Evolutionary conservation across 2,888 invertebrate species (phyloP), one percentile per base, ranked within the genome.

Genomic region (Pristionchus entomophagus): DNA sequence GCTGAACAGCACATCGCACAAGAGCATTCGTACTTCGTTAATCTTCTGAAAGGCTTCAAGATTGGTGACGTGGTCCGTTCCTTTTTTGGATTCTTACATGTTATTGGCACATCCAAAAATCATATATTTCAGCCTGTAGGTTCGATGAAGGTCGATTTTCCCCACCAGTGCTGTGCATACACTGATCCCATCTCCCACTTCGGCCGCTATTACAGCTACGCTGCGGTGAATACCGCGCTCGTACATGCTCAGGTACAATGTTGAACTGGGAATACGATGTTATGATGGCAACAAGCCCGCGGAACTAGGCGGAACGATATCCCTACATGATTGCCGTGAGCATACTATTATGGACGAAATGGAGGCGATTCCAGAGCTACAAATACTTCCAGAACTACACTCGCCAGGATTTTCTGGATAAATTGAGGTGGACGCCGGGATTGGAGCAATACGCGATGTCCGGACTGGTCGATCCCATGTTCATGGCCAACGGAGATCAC

Each of bases 211-310:
- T 51, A 80, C 22, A 41, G 41, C 6, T 80, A 80, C 32, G 78
- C 49, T 29, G 51, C 49, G 5, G 41, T 59, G 17, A 82, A 59
- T 22, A 82, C 49, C 5, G 59, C 38, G 17, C 17, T 82, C 26
- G 38, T 22, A n/a, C 59, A 82, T 26, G 82, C 82, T 29, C 56
- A 59, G 82, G 82, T 59, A 17, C 1, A n/a, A n/a, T n/a, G n/a
- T n/a, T n/a, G n/a, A n/a, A n/a, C n/a, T n/a, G n/a, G n/a, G n/a
- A n/a, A n/a, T n/a, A n/a, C n/a, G n/a, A n/a, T n/a, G n/a, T n/a
- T n/a, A n/a, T n/a, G n/a, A n/a, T n/a, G n/a, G n/a, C n/a, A n/a
- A n/a, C n/a, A n/a, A n/a, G n/a, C n/a, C n/a, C n/a, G n/a, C n/a
- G n/a, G n/a, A n/a, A n/a, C n/a, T n/a, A n/a, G n/a, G n/a, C n/a